Conservation (phyloP, 1,140 invertebrate genomes). For the Oscheius sp. region DNA sequence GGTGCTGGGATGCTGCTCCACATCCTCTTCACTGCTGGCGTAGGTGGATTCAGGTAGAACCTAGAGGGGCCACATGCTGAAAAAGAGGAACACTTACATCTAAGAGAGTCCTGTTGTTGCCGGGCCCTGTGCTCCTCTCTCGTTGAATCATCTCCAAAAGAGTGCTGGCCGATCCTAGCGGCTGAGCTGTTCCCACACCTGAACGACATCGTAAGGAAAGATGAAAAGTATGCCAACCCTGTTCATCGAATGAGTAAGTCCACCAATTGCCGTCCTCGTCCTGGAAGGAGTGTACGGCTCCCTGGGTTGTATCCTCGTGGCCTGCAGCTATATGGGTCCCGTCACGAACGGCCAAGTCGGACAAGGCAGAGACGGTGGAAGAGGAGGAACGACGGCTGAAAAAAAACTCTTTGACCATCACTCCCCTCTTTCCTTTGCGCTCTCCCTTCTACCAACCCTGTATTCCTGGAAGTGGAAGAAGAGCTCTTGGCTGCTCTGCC, state of each 20-base stretch:
- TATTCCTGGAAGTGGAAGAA: not conserved
- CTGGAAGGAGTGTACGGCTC: slow-evolving; percentile 73
- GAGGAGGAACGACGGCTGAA: slow-evolving; percentile 1
- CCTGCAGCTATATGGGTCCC: slow-evolving; percentile 75
- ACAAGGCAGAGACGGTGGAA: slow-evolving; percentile 6
- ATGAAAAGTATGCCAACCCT: no score
- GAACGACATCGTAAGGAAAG: slow-evolving; percentile 64
- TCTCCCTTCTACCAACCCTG: not conserved
- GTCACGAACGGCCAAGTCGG: slow-evolving; percentile 47
- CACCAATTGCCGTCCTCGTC: slow-evolving; percentile 69
- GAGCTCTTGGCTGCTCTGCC: slow-evolving; percentile 2
- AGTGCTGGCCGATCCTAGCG: slow-evolving; percentile 47
- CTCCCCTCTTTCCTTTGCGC: not conserved
- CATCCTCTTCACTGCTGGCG: not conserved
- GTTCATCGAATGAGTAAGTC: slow-evolving; percentile 82
- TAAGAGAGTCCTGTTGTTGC: no score
- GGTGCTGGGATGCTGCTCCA: not conserved
- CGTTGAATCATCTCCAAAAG: slow-evolving; percentile 45
- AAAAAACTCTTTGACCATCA: not conserved
- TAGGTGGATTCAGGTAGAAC: not conserved
- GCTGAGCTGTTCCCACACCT: slow-evolving; percentile 54
- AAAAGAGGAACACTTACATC: not conserved
- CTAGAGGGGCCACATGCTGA: not conserved
- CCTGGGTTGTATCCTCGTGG: slow-evolving; percentile 81
- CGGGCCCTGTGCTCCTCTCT: not conserved